Base-by-base conservation (phyloP, 2,113 vertebrate genomes). In the Ailuropoda melanoleuca region DNA sequence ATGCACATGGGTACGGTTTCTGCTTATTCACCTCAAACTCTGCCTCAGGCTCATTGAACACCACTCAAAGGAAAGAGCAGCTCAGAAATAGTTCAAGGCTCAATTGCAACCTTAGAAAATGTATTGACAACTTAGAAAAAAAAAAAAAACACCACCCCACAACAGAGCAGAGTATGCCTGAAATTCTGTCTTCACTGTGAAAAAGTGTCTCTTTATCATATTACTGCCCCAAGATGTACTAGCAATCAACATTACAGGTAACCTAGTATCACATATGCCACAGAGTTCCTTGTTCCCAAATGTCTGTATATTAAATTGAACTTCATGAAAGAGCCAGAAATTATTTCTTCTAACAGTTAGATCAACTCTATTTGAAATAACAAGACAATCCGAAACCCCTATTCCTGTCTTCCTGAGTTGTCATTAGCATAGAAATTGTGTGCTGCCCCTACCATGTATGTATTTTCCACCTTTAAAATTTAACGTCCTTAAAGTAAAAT, bases 11-110 rank as follows among this genome's bases (percentile, higher is more conserved):
- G 94, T 74, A 90, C 94, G 46, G 11, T 95, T 97, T 95, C 78
- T 96, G 86, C 92, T 97, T 96, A 96, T 94, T 94, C 95, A 97
- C 97, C 92, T 97, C 93, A 80, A 97, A 97, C 95, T 90, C 72
- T 87, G 96, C 96, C 97, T 95, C 70, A 48, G 96, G 97, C 97
- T 97, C 94, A 95, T 24, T 97, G 93, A 97, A 88, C 70, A 68
- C 88, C 75, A 24, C 18, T 97, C 88, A 94, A 77, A 48, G 66
- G 85, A 93, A 94, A 80, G 34, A 96, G 31, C 31, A 85, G 83
- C 58, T 90, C 24, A 85, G 84, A 97, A 97, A 62, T 18, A 90
- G 93, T 95, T 90, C 89, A 96, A 97, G 83, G 75, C 80, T 90
- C 95, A 85, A 88, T 90, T 88, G 39, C 77, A 82, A 93, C 68